Base-by-base conservation (phyloP, 2,113 vertebrate species). In the Rhagologus leucostigma region DNA sequence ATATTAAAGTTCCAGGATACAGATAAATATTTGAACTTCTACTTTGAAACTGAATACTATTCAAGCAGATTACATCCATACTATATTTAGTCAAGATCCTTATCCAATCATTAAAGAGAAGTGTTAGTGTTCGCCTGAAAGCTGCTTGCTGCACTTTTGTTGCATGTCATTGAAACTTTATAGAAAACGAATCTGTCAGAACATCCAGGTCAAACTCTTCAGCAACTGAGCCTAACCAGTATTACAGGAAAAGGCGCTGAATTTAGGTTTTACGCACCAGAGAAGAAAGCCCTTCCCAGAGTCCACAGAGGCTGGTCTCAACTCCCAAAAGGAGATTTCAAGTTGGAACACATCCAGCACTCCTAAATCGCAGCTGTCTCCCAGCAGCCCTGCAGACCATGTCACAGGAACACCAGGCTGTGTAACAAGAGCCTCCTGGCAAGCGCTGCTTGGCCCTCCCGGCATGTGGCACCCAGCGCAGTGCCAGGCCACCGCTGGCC, bases 61-160 rank as follows among this genome's bases (percentile, higher is more conserved):
- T 87, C 47, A 71, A 77, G 52, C 16, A 74, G 69, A 86, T 74
- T 49, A 74, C 18, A 41, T 68, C 32, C 23, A 60, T 77, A 80
- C 55, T 93, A n/a, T 74, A 87, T 75, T 94, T 70, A 88, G 64
- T 63, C 59, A 90, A 89, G 47, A 82, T 68, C 35, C 53, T 87
- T 87, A 93, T 49, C 56, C 47, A 82, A 8, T 70, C 41, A 68
- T 68, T 74, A 21, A 55, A 62, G 41, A 35, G 19, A 90, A 85
- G 53, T 29, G 7, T 41, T 63, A 46, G 20, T 29, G 21, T 41
- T 92, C 0, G 0, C 37, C 37, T 22, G 16, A 81, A 21, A 16
- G 23, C 47, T 64, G 49, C 37, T 42, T 76, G 49, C 64, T 84
- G 41, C 30, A n/a, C 27, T 87, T 86, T 26, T 69, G 10, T 41